Conservation (phyloP, 2,113 vertebrate species). For the Anhinga anhinga region DNA sequence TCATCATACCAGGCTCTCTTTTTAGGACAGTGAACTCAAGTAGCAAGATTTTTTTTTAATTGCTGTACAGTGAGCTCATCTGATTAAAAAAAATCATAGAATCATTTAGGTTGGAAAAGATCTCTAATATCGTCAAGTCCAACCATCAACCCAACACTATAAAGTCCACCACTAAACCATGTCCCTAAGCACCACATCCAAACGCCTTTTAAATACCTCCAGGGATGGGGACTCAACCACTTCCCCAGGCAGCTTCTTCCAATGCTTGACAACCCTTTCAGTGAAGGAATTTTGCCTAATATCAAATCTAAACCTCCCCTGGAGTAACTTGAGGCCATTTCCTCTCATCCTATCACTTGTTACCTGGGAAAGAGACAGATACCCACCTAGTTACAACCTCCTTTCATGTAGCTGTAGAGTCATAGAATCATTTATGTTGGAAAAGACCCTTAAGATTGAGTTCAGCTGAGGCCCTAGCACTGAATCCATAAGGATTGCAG, state of each 20-base stretch:
- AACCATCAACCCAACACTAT: neutral
- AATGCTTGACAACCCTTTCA: neutral
- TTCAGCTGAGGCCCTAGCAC: neutral
- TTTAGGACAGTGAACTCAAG: neutral
- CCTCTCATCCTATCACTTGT: neutral
- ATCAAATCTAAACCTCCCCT: neutral
- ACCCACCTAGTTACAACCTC: neutral
- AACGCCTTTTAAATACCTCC: neutral
- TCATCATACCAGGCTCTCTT: neutral
- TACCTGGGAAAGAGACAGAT: neutral
- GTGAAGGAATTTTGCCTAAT: neutral
- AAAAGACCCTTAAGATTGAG: neutral
- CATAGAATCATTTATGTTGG: neutral
- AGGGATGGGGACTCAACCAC: neutral
- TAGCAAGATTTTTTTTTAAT: neutral
- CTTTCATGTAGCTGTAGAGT: neutral
- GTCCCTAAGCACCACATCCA: neutral
- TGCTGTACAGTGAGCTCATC: neutral
- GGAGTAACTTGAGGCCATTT: neutral
- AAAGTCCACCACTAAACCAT: neutral
- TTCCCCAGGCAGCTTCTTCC: neutral
- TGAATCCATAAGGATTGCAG: neutral
- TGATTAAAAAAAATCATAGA: neutral
- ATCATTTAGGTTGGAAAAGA: neutral
- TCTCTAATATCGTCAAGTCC: neutral